Conservation (phyloP, 2,113 vertebrate genomes). For the Acrocephalus kingi region DNA sequence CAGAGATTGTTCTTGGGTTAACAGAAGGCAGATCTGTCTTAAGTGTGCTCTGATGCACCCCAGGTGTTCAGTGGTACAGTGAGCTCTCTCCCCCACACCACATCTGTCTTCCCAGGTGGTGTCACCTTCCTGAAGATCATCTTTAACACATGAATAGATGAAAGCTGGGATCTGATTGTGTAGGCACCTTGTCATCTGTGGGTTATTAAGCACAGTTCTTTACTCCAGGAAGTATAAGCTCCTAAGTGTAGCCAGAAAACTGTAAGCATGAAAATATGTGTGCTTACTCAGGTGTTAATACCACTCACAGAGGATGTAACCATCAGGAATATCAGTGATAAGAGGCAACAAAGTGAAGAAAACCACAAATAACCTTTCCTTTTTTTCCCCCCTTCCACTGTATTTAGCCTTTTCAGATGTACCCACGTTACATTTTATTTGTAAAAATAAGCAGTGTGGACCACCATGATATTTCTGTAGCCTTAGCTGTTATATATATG, state of each 20-base stretch:
- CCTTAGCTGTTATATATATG: neutral
- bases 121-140: neutral
- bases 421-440: neutral
- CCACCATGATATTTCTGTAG: neutral
- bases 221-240: neutral
- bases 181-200: neutral
- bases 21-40: neutral
- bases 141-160: neutral
- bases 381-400: neutral
- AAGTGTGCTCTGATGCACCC: neutral
- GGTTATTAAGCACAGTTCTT: neutral
- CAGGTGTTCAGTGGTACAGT: neutral
- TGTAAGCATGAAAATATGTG: neutral
- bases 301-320: neutral
- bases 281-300: neutral
- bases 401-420: neutral
- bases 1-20: neutral
- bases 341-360: neutral
- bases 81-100: neutral
- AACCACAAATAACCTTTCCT: neutral
- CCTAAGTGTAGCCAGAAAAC: neutral
- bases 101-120: neutral
- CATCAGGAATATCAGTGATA: neutral
- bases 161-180: neutral
- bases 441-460: neutral